phyloP scores from a whole-genome alignment of 2,113 vertebrate genomes.

The Elephas maximus region DNA sequence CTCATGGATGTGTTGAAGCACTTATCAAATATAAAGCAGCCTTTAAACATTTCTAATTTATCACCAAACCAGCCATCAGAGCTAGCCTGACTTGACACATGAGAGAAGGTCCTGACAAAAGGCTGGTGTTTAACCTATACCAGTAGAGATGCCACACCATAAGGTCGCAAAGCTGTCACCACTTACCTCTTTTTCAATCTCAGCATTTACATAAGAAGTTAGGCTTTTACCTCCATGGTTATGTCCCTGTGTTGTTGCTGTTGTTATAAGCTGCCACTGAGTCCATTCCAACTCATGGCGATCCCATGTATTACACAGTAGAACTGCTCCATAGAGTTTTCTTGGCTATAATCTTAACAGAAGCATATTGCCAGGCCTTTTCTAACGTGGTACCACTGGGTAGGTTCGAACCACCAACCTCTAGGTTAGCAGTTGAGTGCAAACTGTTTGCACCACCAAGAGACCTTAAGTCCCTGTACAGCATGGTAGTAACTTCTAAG shows the following conservation, averaged over 20 bases:
- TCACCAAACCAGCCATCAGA: neutral
- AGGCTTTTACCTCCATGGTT: neutral
- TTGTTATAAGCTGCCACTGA: no score
- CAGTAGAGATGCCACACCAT: neutral
- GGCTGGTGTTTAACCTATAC: neutral
- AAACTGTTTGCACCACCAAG: no score
- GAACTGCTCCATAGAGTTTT: no score
- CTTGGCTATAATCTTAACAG: no score
- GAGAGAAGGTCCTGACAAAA: neutral
- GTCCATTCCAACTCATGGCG: no score
- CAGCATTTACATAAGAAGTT: neutral
- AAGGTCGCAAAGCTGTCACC: neutral
- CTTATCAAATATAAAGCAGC: neutral
- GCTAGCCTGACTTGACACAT: neutral
- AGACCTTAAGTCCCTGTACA: no score
- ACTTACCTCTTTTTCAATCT: neutral
- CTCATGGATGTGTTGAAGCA: neutral
- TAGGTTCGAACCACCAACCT: no score
- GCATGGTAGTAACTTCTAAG: neutral
- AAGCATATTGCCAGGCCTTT: no score
- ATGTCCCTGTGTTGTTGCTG: neutral
- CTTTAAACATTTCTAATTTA: slow-evolving; percentile 27
- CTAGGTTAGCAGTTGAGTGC: no score
- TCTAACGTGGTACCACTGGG: no score
- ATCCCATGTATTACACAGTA: no score